phyloP scores from a whole-genome alignment of 2,113 vertebrate species.

The Tragelaphus imberbis region DNA sequence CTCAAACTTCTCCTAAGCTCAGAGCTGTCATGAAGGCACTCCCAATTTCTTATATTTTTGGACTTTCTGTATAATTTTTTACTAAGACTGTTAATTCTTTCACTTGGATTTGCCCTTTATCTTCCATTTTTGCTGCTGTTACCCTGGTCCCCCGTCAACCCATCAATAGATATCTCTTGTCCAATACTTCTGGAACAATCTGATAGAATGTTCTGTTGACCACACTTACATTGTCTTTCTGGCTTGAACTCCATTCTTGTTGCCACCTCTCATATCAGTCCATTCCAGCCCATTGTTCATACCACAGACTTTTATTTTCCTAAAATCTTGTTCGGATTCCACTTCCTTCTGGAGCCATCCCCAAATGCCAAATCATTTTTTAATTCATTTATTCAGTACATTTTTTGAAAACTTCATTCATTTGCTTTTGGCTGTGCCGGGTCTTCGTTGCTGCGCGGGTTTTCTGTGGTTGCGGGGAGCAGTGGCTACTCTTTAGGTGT shows the following conservation, averaged over 20 bases:
- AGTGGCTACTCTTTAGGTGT: neutral
- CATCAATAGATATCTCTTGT: neutral
- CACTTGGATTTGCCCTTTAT: neutral
- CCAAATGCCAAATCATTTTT: neutral
- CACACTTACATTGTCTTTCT: neutral
- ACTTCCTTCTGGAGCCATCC: neutral
- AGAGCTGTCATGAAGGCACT: neutral
- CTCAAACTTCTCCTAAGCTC: neutral
- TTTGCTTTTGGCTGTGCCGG: neutral
- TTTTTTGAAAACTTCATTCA: neutral
- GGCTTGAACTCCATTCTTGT: neutral
- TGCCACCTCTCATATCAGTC: neutral
- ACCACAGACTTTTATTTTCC: neutral
- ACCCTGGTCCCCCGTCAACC: fast-evolving
- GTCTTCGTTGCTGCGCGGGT: neutral
- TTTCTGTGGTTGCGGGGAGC: neutral
- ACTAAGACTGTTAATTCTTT: neutral
- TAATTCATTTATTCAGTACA: neutral
- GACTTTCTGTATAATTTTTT: neutral
- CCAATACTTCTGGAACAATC: neutral
- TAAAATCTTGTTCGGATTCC: neutral
- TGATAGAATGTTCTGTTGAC: neutral
- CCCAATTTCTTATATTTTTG: neutral
- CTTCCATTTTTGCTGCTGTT: neutral
- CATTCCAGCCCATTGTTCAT: neutral